phyloP scores from a whole-genome alignment of 2,888 invertebrate genomes.

The Acleris sparsana region DNA sequence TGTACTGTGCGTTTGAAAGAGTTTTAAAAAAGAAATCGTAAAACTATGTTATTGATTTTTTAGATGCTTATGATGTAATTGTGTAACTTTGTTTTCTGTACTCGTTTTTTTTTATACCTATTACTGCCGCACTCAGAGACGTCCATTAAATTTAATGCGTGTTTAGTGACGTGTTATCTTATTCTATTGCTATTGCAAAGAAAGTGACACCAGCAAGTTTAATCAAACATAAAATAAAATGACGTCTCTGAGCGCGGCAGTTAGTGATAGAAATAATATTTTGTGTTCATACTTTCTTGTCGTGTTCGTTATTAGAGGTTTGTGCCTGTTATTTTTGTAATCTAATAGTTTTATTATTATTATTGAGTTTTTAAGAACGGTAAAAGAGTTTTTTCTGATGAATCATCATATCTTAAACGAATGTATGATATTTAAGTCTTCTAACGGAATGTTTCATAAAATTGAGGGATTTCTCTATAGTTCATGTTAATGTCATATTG shows the following conservation, averaged over 20 bases:
- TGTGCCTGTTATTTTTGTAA: neutral
- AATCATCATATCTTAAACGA: constrained; percentile 3
- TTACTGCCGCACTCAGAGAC: no score
- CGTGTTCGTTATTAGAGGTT: neutral
- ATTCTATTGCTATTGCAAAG: no score
- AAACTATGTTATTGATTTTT: no score
- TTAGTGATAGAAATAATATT: neutral
- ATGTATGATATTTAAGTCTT: neutral
- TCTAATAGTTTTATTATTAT: neutral
- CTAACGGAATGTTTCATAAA: constrained; percentile 2
- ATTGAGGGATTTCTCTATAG: neutral
- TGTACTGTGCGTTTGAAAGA: neutral
- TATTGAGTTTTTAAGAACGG: neutral
- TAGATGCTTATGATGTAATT: no score
- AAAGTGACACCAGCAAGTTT: no score
- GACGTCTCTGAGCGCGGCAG: no score
- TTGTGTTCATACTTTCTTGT: constrained; percentile 13
- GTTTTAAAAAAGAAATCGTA: no score
- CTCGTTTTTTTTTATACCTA: no score
- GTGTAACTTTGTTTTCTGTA: neutral
- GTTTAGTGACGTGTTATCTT: no score
- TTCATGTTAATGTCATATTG: neutral
- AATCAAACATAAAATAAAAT: no score
- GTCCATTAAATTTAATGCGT: no score
- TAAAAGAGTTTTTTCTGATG: no score